Percentiles rank a stretch among this genome's conserved stretches.
These are phyloP conservation scores for Drosophila sordidula DNA, from an alignment of 2,888 invertebrate species.

Conservation along the genomic window DNA sequence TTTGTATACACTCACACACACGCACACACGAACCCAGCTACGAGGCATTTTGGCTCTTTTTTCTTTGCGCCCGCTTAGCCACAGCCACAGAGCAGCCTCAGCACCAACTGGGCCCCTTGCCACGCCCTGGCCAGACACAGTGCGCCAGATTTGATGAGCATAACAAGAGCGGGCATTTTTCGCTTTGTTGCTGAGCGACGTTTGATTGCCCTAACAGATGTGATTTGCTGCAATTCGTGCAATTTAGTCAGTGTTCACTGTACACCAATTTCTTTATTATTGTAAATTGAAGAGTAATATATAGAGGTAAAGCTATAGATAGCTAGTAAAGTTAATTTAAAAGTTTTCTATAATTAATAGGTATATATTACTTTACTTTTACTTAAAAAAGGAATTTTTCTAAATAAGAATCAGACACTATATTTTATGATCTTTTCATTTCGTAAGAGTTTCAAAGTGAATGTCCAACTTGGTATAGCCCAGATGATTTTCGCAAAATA, in stretches of 20 bases:
- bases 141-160: slow-evolving; percentile 24
- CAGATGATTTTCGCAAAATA: slow-evolving; percentile 6
- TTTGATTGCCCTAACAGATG: slow-evolving; percentile 1
- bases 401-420: no score
- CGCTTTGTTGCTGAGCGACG: not conserved
- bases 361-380: no score
- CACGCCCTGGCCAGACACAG: slow-evolving; percentile 27
- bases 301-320: no score
- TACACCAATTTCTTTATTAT: no score
- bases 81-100: slow-evolving; percentile 3
- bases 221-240: no score
- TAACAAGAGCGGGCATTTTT: not conserved
- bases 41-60: slow-evolving; percentile 13
- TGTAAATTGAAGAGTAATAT: no score
- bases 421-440: no score
- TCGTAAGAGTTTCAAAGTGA: not conserved
- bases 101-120: slow-evolving; percentile 16
- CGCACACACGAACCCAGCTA: not conserved
- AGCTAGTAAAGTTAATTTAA: no score
- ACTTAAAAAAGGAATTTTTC: no score
- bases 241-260: no score
- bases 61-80: slow-evolving; percentile 33
- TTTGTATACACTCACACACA: slow-evolving; percentile 4
- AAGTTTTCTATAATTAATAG: no score
- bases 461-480: not conserved